Evolutionary conservation across 1,140 invertebrate species (phyloP).

Genomic region (Drosophila bifasciata): DNA sequence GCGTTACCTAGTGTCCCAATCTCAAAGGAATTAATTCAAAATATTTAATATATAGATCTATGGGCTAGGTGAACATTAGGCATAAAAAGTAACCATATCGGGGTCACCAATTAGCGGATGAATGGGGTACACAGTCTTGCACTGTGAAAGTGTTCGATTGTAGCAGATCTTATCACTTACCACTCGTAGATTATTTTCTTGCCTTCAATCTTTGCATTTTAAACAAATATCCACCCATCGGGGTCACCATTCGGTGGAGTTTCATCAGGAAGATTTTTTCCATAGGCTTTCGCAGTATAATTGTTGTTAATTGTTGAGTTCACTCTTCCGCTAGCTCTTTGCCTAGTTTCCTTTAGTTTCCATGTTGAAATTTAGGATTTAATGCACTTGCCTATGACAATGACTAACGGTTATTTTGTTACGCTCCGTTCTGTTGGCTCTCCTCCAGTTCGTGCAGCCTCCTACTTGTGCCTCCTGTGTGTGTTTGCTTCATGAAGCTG

Average conservation of each 20-base stretch:
- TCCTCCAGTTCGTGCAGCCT: neutral
- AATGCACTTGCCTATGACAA: constrained; percentile 68
- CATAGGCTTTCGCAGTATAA: constrained; percentile 6
- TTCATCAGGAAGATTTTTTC: neutral
- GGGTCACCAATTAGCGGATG: too few relatives aligned
- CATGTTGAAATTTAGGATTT: constrained; percentile 27
- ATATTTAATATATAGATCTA: too few relatives aligned
- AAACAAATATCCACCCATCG: too few relatives aligned
- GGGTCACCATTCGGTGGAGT: too few relatives aligned
- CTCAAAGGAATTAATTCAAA: neutral
- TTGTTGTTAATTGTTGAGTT: constrained; percentile 36
- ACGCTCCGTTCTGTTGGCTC: constrained; percentile 17
- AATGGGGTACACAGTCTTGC: too few relatives aligned
- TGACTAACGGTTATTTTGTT: constrained; percentile 48
- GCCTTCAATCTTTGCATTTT: too few relatives aligned
- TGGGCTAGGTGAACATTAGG: too few relatives aligned
- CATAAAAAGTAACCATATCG: too few relatives aligned
- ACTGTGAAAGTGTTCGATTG: too few relatives aligned
- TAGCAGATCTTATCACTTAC: too few relatives aligned
- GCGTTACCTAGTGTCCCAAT: neutral
- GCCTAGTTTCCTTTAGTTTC: constrained; percentile 1
- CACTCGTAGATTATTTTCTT: too few relatives aligned
- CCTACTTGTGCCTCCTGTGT: constrained; percentile 13
- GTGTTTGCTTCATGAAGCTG: constrained; percentile 73
- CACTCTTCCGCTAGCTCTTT: neutral